Evolutionary conservation across 2,113 vertebrate species (phyloP).

Genomic region (Pimephales promelas): DNA sequence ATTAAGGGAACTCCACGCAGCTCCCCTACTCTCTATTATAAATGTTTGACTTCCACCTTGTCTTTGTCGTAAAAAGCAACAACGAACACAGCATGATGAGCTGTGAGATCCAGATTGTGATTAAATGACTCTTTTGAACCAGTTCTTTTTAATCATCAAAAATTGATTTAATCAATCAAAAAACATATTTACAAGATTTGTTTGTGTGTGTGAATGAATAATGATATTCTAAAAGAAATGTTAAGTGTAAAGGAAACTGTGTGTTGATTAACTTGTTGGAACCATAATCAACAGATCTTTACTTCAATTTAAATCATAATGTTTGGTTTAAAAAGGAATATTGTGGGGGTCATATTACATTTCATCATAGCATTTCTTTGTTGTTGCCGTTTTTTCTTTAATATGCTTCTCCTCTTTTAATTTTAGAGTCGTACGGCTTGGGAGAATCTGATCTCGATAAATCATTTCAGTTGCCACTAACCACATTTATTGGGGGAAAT

Average conservation of each 20-base stretch:
- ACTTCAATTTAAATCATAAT: neutral
- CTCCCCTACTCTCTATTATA: neutral
- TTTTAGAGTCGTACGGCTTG: slow-evolving; percentile 85
- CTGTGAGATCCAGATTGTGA: neutral
- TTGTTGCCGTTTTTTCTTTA: neutral
- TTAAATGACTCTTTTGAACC: neutral
- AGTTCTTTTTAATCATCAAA: neutral
- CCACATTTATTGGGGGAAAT: slow-evolving; percentile 90
- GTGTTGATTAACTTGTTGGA: neutral
- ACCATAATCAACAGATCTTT: neutral
- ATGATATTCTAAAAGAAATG: neutral
- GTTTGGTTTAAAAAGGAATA: neutral
- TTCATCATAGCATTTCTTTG: neutral
- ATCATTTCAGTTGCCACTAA: slow-evolving; percentile 87
- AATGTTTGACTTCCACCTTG: neutral
- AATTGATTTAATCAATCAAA: no score
- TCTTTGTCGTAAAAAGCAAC: neutral
- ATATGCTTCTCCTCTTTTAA: slow-evolving; percentile 16
- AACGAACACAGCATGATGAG: neutral
- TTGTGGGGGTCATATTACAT: neutral
- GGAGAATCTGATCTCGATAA: slow-evolving; percentile 88
- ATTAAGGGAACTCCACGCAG: neutral
- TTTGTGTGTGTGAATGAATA: neutral
- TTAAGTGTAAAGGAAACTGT: neutral
- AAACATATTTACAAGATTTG: neutral